These are phyloP conservation scores for Tiliacea aurago DNA, from an alignment of 2,888 invertebrate species.

Conservation along the genomic window DNA sequence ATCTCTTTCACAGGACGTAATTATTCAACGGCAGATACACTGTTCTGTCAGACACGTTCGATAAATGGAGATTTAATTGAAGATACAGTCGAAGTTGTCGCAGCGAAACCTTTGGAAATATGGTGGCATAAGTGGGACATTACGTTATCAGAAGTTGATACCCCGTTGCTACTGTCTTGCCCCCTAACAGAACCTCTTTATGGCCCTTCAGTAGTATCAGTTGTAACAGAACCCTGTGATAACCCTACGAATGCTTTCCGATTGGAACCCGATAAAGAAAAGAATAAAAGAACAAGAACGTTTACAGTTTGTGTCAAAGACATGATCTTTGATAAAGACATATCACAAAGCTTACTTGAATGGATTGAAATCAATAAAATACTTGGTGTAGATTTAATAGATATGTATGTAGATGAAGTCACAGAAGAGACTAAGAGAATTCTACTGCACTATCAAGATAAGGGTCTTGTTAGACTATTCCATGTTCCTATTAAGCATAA, in stretches of 20 bases:
- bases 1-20: slow-evolving; percentile 81
- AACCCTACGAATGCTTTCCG: slow-evolving; percentile 83
- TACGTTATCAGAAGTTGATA: slow-evolving; percentile 82
- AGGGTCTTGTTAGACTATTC: slow-evolving; percentile 87
- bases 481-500: slow-evolving; percentile 89
- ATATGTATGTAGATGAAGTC: slow-evolving; percentile 92
- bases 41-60: slow-evolving; percentile 90
- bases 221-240: slow-evolving; percentile 89
- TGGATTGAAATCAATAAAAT: slow-evolving; percentile 93
- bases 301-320: slow-evolving; percentile 94
- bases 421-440: slow-evolving; percentile 89
- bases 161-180: slow-evolving; percentile 92
- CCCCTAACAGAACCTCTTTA: slow-evolving; percentile 87
- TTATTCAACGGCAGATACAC: slow-evolving; percentile 78
- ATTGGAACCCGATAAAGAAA: slow-evolving; percentile 71
- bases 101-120: slow-evolving; percentile 91
- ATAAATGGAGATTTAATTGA: slow-evolving; percentile 74
- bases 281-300: slow-evolving; percentile 74
- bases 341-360: slow-evolving; percentile 91
- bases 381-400: slow-evolving; percentile 92
- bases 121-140: slow-evolving; percentile 92
- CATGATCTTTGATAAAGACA: slow-evolving; percentile 91
- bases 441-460: slow-evolving; percentile 89
- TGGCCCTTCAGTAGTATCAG: slow-evolving; percentile 83
- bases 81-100: slow-evolving; percentile 88